These are phyloP conservation scores for Anser brachyrhynchus DNA, from an alignment of 2,113 vertebrate species.

Conservation along the genomic window DNA sequence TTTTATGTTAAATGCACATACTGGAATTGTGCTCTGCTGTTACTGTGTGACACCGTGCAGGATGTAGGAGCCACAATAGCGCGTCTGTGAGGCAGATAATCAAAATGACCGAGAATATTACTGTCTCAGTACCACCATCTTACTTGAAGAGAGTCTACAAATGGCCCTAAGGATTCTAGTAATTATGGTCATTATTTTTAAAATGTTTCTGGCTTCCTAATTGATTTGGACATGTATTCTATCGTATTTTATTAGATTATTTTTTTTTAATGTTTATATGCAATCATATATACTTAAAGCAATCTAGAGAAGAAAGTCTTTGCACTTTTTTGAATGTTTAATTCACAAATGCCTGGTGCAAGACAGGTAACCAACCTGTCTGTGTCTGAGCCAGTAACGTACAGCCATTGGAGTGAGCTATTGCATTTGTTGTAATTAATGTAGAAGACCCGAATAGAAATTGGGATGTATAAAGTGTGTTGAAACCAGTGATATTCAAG, in stretches of 20 bases:
- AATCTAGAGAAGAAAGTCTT: neutral
- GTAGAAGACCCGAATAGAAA: neutral
- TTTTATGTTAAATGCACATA: neutral
- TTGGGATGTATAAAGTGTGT: neutral
- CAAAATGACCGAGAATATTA: neutral
- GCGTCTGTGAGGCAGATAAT: neutral
- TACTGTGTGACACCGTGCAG: rapidly evolving
- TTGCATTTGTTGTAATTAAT: neutral
- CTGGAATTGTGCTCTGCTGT: neutral
- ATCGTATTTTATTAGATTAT: neutral
- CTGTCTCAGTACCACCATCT: neutral
- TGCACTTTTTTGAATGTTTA: neutral
- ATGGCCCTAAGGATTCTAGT: neutral
- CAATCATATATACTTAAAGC: neutral
- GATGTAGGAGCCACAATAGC: neutral
- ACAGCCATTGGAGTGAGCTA: neutral
- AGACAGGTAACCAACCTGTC: too few relatives aligned
- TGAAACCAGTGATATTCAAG: neutral
- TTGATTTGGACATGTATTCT: neutral
- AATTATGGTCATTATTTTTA: neutral
- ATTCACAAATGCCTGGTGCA: neutral
- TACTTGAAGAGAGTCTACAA: neutral
- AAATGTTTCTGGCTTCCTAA: neutral
- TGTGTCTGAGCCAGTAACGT: neutral
- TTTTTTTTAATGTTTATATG: neutral